Evolutionary conservation across 1,140 invertebrate species (phyloP).

Genomic region (Tetraneura akinire): DNA sequence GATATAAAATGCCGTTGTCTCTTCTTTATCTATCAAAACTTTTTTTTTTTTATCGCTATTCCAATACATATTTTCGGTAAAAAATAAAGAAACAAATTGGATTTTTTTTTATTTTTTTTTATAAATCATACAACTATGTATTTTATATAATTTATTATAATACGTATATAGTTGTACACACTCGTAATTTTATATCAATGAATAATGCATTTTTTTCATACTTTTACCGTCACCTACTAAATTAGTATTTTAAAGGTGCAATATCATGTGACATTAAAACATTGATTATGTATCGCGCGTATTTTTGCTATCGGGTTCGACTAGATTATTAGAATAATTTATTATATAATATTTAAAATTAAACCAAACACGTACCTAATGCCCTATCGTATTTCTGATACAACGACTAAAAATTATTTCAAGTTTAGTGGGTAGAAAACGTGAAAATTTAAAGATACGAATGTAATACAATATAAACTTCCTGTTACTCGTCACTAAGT

Average conservation of each 20-base stretch:
- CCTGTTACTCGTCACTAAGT: background rate
- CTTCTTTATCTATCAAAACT: constrained; percentile 15
- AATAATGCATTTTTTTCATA: background rate
- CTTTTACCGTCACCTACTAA: too few relatives aligned
- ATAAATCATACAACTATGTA: too few relatives aligned
- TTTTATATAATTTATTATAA: too few relatives aligned
- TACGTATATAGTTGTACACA: too few relatives aligned
- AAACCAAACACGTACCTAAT: background rate
- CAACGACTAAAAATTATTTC: constrained; percentile 1
- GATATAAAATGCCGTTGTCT: constrained; percentile 29
- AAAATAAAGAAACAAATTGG: background rate
- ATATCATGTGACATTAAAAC: too few relatives aligned
- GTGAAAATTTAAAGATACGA: background rate
- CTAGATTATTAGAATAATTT: background rate
- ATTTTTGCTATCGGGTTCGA: background rate
- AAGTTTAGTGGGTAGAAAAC: background rate
- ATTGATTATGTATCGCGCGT: too few relatives aligned
- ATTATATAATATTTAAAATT: background rate
- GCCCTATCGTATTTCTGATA: too few relatives aligned
- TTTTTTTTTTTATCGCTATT: background rate
- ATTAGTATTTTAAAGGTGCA: too few relatives aligned
- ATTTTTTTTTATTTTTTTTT: too few relatives aligned
- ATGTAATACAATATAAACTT: constrained; percentile 1
- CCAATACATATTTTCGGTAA: background rate
- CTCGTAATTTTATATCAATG: background rate